Evolutionary conservation across 2,888 invertebrate genomes (phyloP), one percentile per base, ranked within the genome.

Genomic region (Flabesymbios commensalis): DNA sequence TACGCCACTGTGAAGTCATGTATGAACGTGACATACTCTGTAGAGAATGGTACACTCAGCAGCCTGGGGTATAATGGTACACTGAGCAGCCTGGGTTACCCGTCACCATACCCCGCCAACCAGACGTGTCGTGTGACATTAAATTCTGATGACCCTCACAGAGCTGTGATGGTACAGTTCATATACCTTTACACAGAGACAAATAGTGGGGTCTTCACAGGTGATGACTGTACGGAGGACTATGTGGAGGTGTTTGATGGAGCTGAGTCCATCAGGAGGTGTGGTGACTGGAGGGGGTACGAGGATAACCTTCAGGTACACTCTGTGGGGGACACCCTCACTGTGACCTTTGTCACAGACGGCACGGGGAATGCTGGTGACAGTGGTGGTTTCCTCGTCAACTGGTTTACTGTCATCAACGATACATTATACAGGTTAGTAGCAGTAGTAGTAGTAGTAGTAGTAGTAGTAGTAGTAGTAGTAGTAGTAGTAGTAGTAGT

Each of bases 41-140:
- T 69, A 0, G 60, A 61, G 19, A 32, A 26, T 10, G 88, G 88
- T 3, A 72, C 78, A 19, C 74, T 88, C 26, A 79, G 84, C 49
- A 87, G 87, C 74, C 77, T 88, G 47, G 31, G 36, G 1, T 10
- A 57, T 2, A 78, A 79, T 19, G 88, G 88, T 3, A 72, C 78
- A 19, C 74, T 88, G 26, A 79, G 84, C 49, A 87, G 87, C 74
- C 77, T 88, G 47, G 88, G 88, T 78, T 87, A 86, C 78, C 88
- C 88, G 0, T 83, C 45, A 3, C 29, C 55, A 28, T 75, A 74
- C 55, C 49, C 61, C 1, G 71, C 70, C 56, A 65, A 62, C 24
- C 65, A 68, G 36, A 54, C 69, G 29, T 73, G 74, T 41, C 61
- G 59, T 39, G 62, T 61, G 32, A 61, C 59, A 4, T 70, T 74